A percentile compares a stretch with the other conserved stretches of the same genome.
phyloP scores from a whole-genome alignment of 2,797 vertebrate species.

The Sebastolobus altivelis region DNA sequence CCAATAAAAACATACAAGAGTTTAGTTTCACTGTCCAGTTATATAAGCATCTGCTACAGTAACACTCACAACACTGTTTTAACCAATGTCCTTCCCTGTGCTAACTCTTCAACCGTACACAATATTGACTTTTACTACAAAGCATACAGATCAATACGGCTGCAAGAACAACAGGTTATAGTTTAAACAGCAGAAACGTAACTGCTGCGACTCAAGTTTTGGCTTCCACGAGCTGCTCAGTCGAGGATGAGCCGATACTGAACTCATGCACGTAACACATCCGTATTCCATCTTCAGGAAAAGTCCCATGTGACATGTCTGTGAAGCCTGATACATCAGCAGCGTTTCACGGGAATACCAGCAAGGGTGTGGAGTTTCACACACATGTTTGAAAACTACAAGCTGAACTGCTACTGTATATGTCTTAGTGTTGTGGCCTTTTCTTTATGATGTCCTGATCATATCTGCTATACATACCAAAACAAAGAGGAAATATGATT shows the following conservation, averaged over 20 bases:
- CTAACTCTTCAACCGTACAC: conserved; percentile 42
- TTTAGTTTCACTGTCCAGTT: conserved; percentile 58
- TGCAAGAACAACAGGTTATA: conserved; percentile 71
- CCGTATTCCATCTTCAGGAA: conserved; percentile 29
- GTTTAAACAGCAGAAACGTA: conserved; percentile 65
- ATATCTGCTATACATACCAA: conserved; percentile 8
- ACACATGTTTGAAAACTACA: conserved; percentile 6
- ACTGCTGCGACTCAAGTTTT: neutral
- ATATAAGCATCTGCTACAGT: conserved; percentile 47
- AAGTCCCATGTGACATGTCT: conserved; percentile 44
- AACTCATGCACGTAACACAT: conserved; percentile 42
- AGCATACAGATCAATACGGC: conserved; percentile 70
- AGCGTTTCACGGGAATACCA: conserved; percentile 39
- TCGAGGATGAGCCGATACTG: conserved; percentile 43
- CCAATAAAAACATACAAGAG: conserved; percentile 55
- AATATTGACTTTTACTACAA: conserved; percentile 74
- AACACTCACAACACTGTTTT: conserved; percentile 27
- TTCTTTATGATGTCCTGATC: conserved; percentile 23
- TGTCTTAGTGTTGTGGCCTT: neutral
- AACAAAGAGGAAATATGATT: conserved; percentile 44
- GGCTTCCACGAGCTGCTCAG: conserved; percentile 13
- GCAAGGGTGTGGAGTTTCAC: conserved; percentile 44
- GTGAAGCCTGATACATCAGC: conserved; percentile 38
- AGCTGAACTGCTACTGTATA: conserved; percentile 4
- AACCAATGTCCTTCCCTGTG: conserved; percentile 29